Evolutionary conservation across 1,140 invertebrate species (phyloP).

Genomic region (Drosophila paulistorum): DNA sequence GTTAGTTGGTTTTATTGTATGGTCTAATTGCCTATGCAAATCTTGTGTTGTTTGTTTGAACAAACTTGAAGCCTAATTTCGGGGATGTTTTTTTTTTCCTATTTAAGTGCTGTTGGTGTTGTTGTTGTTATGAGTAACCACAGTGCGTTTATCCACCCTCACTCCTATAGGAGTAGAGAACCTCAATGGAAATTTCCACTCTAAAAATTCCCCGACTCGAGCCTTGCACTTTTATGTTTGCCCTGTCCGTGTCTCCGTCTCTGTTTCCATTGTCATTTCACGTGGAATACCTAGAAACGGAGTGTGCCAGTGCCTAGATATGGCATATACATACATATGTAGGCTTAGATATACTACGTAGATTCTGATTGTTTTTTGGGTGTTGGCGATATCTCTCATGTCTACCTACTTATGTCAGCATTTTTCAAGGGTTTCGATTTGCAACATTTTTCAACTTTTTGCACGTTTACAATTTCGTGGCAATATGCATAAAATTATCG

Average conservation of each 20-base stretch:
- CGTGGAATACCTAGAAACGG: too few relatives aligned
- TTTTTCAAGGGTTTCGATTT: slow-evolving; percentile 55
- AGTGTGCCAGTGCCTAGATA: neutral
- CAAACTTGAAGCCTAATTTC: slow-evolving; percentile 72
- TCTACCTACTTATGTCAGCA: slow-evolving; percentile 70
- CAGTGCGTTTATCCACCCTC: slow-evolving; percentile 58
- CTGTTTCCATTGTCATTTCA: too few relatives aligned
- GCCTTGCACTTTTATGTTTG: slow-evolving; percentile 56
- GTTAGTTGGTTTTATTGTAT: slow-evolving; percentile 9
- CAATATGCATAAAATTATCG: slow-evolving; percentile 27
- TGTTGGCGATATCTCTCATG: neutral
- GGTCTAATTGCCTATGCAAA: slow-evolving; percentile 52
- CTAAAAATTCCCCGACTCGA: slow-evolving; percentile 7
- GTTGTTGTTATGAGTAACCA: slow-evolving; percentile 62
- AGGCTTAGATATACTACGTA: neutral
- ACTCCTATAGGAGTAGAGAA: slow-evolving; percentile 9
- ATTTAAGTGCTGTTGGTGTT: neutral
- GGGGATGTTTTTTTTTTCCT: slow-evolving; percentile 57
- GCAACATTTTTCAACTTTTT: slow-evolving; percentile 7
- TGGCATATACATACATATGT: neutral
- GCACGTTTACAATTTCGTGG: slow-evolving; percentile 35
- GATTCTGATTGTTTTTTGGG: neutral
- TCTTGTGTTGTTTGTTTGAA: slow-evolving; percentile 55
- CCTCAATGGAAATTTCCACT: slow-evolving; percentile 69
- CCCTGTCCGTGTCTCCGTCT: slow-evolving; percentile 9